These are phyloP conservation scores for Eleginops maclovinus DNA, from an alignment of 2,113 vertebrate species.

Conservation along the genomic window DNA sequence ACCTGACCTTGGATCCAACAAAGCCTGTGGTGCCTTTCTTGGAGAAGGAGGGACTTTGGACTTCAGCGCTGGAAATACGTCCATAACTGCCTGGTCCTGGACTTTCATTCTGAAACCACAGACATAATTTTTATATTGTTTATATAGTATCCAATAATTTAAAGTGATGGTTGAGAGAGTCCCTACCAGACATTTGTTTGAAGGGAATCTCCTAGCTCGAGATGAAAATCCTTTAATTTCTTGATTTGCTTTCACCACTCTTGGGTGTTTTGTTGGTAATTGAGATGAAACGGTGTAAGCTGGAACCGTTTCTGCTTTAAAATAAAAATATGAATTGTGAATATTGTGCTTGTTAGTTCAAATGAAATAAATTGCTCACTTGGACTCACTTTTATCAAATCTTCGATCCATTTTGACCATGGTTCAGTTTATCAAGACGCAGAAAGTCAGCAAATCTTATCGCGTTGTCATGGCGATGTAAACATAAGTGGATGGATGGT, in stretches of 20 bases:
- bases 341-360: neutral
- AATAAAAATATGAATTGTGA: neutral
- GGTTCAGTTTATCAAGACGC: neutral
- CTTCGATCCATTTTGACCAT: slow-evolving; percentile 38
- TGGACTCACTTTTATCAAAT: slow-evolving; percentile 44
- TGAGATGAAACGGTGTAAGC: slow-evolving; percentile 50
- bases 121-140: neutral
- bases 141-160: neutral
- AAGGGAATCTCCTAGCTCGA: slow-evolving; percentile 81
- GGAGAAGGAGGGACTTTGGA: slow-evolving; percentile 82
- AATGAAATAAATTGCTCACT: neutral
- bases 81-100: slow-evolving; percentile 85
- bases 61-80: slow-evolving; percentile 65
- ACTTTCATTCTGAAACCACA: slow-evolving; percentile 78
- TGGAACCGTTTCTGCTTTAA: slow-evolving; percentile 48
- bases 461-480: slow-evolving; percentile 42
- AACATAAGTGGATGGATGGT: neutral
- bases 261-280: slow-evolving; percentile 75
- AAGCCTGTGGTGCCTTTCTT: slow-evolving; percentile 86
- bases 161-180: neutral
- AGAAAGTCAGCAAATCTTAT: slow-evolving; percentile 10
- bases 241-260: slow-evolving; percentile 53
- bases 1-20: slow-evolving; percentile 82
- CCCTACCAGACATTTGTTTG: slow-evolving; percentile 68
- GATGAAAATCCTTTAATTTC: slow-evolving; percentile 82